These are phyloP conservation scores for Encarsia formosa DNA, from an alignment of 2,888 invertebrate genomes.

Conservation along the genomic window DNA sequence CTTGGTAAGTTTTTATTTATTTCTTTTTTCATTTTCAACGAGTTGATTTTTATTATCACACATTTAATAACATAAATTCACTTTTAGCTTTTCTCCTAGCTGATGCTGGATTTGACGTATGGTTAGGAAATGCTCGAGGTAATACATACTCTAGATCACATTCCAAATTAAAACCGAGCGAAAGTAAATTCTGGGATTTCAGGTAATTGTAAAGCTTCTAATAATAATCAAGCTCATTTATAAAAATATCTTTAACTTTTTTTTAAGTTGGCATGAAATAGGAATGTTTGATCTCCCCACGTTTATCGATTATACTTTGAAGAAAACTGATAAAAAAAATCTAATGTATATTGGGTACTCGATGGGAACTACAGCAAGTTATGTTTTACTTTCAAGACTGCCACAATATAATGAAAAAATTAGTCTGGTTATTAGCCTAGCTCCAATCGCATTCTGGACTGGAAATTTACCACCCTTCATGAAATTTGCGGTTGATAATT, in stretches of 20 bases:
- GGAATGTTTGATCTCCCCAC: not conserved
- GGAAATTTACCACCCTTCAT: too few relatives aligned
- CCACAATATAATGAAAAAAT: constrained; percentile 5
- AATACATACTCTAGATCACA: not conserved
- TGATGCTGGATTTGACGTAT: not conserved
- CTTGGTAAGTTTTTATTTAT: constrained; percentile 31
- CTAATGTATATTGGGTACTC: not conserved
- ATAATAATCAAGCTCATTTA: too few relatives aligned
- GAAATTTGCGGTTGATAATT: too few relatives aligned
- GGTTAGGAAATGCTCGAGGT: not conserved
- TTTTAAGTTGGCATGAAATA: constrained; percentile 4
- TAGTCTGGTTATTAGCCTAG: not conserved
- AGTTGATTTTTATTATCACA: too few relatives aligned
- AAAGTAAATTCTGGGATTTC: constrained; percentile 15
- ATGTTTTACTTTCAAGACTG: not conserved
- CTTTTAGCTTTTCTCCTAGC: not conserved
- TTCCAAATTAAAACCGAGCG: too few relatives aligned
- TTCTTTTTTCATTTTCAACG: too few relatives aligned
- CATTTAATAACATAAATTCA: too few relatives aligned
- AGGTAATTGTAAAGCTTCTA: too few relatives aligned
- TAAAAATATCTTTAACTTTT: too few relatives aligned
- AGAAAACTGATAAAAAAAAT: not conserved
- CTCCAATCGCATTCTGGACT: not conserved
- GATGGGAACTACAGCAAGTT: not conserved
- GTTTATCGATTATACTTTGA: not conserved